A percentile compares a stretch with the other conserved stretches of the same genome.
Conservation (phyloP, 2,888 invertebrate genomes). For the Mylabris sibirica region DNA sequence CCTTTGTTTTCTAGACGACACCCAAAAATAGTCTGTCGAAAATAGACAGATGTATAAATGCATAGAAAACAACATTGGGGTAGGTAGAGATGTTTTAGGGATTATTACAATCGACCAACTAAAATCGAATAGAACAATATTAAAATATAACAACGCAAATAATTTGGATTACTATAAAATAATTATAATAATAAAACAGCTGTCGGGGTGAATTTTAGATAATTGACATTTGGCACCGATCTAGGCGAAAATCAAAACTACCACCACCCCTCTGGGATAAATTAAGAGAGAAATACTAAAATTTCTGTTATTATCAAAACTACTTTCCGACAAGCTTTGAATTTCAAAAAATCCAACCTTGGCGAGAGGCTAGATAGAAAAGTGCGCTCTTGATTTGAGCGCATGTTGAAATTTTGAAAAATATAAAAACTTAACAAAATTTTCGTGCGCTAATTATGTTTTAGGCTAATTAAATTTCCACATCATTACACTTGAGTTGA, state of each 20-base stretch:
- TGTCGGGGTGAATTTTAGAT: neutral
- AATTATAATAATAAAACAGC: neutral
- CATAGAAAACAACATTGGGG: neutral
- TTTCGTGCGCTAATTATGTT: neutral
- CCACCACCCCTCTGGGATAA: too few species aligned
- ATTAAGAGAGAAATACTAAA: neutral
- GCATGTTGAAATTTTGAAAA: neutral
- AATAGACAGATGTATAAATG: conserved; percentile 3
- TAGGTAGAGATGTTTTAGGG: conserved; percentile 9
- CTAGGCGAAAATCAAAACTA: neutral
- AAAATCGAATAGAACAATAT: neutral
- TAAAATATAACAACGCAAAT: neutral
- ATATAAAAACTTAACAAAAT: neutral
- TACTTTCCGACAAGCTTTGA: neutral
- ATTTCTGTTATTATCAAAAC: neutral
- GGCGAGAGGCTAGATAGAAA: conserved; percentile 9
- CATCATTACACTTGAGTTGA: neutral
- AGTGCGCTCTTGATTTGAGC: neutral
- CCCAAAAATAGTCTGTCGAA: neutral
- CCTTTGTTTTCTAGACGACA: neutral
- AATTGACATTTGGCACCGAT: neutral
- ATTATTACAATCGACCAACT: neutral
- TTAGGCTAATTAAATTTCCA: neutral
- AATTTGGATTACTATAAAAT: neutral
- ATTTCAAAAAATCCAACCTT: neutral